These are phyloP conservation scores for Tursiops truncatus DNA, from an alignment of 2,113 vertebrate species.

Conservation along the genomic window DNA sequence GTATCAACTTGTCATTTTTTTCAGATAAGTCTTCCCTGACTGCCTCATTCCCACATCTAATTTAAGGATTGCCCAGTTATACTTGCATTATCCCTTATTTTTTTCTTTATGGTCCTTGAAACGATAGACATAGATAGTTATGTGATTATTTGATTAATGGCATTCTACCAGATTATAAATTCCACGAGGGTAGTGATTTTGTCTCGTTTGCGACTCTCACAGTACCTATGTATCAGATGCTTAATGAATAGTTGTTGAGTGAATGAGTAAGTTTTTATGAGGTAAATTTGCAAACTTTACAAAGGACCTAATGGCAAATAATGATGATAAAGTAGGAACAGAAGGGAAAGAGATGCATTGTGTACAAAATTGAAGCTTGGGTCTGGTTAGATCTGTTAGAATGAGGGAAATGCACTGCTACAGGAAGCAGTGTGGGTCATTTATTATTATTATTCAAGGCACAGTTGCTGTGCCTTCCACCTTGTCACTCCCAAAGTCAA, in stretches of 20 bases:
- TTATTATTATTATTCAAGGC: background rate
- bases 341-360: background rate
- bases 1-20: background rate
- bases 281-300: background rate
- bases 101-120: background rate
- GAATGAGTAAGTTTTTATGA: background rate
- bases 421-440: background rate
- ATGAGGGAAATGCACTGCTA: background rate
- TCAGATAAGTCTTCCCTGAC: background rate
- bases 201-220: background rate
- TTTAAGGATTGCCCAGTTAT: background rate
- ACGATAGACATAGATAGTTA: background rate
- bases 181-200: background rate
- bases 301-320: background rate
- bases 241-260: background rate
- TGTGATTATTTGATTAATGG: background rate
- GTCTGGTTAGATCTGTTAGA: background rate
- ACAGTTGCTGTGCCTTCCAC: background rate
- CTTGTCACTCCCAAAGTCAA: background rate
- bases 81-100: background rate
- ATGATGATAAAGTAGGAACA: background rate
- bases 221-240: background rate
- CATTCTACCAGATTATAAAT: background rate
- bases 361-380: background rate
- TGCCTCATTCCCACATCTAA: background rate